Percentiles rank a stretch among this genome's conserved stretches.
Evolutionary conservation across 64 coral and sea anemone genomes (phyloP).

Genomic region (Astreopora myriophthalma): DNA sequence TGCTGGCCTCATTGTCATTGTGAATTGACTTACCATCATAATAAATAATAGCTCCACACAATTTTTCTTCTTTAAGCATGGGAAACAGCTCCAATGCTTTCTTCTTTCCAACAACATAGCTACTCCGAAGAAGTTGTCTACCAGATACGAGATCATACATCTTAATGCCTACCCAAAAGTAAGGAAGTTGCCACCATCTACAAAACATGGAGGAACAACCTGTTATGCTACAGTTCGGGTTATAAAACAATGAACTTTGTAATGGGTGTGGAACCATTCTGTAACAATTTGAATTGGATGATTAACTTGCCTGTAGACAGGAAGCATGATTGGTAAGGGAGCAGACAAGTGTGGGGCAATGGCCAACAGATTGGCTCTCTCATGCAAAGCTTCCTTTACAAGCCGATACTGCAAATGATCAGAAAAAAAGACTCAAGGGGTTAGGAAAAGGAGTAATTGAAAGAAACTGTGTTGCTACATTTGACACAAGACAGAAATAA

Average conservation of each 20-base stretch:
- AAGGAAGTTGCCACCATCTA: conserved; percentile 97
- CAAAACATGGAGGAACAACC: not conserved
- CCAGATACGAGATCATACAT: conserved; percentile 97
- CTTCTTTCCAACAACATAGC: conserved; percentile 90
- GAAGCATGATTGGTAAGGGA: conserved; percentile 96
- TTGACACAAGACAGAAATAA: not conserved
- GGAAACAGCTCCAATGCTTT: conserved; percentile 94
- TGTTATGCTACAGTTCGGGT: no score
- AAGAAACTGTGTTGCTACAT: no score
- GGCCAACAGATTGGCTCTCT: conserved; percentile 89
- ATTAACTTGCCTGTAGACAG: conserved; percentile 88
- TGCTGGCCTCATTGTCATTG: no score
- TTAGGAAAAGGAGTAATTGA: not conserved
- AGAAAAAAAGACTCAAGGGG: not conserved
- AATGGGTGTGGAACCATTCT: not conserved
- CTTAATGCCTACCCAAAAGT: conserved; percentile 94
- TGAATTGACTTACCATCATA: conserved; percentile 81
- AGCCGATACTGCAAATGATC: conserved; percentile 85
- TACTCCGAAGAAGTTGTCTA: conserved; percentile 80
- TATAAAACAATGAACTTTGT: not conserved
- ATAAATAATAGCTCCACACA: conserved; percentile 94
- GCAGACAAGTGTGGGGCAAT: conserved; percentile 95
- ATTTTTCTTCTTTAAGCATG: conserved; percentile 97
- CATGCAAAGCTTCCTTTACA: conserved; percentile 97
- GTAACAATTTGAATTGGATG: not conserved